Evolutionary conservation across 2,797 vertebrate genomes (phyloP), one percentile per base, ranked within the genome.

Genomic region (Chromobotia macracanthus): DNA sequence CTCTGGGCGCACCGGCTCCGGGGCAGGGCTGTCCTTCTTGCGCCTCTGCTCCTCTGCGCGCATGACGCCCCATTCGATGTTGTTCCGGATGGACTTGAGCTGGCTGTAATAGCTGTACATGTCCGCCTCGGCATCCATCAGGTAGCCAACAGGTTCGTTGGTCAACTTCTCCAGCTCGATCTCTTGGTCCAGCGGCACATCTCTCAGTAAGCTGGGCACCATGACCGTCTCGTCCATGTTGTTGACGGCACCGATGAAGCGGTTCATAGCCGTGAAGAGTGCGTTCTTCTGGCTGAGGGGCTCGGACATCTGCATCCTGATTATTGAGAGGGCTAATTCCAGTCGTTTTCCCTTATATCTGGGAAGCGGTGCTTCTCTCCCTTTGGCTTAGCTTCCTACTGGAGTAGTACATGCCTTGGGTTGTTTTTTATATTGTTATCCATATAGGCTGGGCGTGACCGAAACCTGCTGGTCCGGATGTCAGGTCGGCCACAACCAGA

Each of bases 221-320:
- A 96, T 95, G 79, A 96, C 94, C 3, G 95, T 96, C 91, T 96
- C 93, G 90, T 96, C 95, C 95, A 96, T 96, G 91, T 95, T 95
- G 88, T 95, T 96, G 64, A 96, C 95, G 0, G 95, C 95, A 68
- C 95, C 94, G 55, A 96, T 94, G 86, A 96, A 96, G 79, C 95
- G 93, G 89, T 96, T 95, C 95, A 95, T 96, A 86, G 95, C 94
- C 82, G 95, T 97, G 86, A 98, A 96, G 64, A 98, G 95, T 58
- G 95, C 96, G 90, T 98, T 97, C 88, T 96, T 98, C 91, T 96
- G 95, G 80, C 89, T 94, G 87, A 92, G 91, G 31, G 94, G 92
- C 75, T 98, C 96, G 31, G 88, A 87, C 84, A 96, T 91, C 88
- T 97, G 96, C 96, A 96, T 97, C 95, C 51, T 82, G 70, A 21